Base-by-base conservation (phyloP, 2,888 invertebrate genomes). In the Eugnorisma glareosa region DNA sequence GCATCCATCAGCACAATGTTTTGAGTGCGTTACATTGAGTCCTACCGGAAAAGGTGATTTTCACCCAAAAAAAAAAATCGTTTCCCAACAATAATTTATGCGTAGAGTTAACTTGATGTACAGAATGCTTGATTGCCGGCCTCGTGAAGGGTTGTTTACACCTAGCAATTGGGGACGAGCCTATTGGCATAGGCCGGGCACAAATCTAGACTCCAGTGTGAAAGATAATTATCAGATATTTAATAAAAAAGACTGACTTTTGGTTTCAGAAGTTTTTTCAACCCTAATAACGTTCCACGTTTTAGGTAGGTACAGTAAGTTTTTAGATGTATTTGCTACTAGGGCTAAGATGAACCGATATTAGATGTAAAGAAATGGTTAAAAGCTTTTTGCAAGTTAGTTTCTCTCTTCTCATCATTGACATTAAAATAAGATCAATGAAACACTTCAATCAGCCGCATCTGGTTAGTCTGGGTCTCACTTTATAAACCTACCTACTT, bases 381-480 rank as follows among this genome's bases (percentile, higher is more conserved):
- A 64, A 45, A 77, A 77, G 66, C 45, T 37, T 57, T 64, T 37
- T 21, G 66, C 45, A 61, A 35, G 31, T 61, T 11, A 31, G 11
- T 13, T 45, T n/a, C 13, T 45, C 37, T 76, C 63, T 72, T 40
- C 43, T 77, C 7, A n/a, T 59, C 40, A n/a, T 51, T 66, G 6
- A n/a, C 28, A 79, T 63, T 54, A 11, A 45, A 71, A 77, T 31
- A 77, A 79, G 77, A 72, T 72, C 51, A 72, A 79, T 77, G 24
- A n/a, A 71, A 79, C 61, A 43, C 37, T 77, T 59, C 48, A 59
- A 77, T 79, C 40, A 21, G 70, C 77, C 79, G 79, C 77, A 79
- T 77, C 69, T 77, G 77, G 69, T 35, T 69, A 24, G 43, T 43
- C 28, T 69, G 70, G 10, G 48, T 70, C 18, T n/a, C 40, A 69